A percentile compares a stretch with the other conserved stretches of the same genome.
phyloP scores from a whole-genome alignment of 2,888 invertebrate genomes.

The Prosopocoilus inquinatus region DNA sequence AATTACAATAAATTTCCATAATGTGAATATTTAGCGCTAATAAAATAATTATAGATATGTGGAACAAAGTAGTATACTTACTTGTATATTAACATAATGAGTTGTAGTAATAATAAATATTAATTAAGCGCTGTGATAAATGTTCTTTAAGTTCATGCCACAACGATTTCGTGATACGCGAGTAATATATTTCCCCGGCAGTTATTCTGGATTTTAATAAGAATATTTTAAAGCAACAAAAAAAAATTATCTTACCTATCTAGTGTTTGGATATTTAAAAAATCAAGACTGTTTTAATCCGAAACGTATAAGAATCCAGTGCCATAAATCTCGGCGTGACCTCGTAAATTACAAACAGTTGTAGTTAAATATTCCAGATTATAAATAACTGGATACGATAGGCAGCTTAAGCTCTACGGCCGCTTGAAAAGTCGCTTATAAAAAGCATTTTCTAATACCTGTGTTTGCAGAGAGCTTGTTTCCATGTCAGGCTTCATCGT shows the following conservation, averaged over 20 bases:
- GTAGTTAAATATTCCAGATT: conserved; percentile 54
- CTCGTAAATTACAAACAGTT: conserved; percentile 55
- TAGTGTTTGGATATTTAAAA: conserved; percentile 7
- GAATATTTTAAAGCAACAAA: not conserved
- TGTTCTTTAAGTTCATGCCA: conserved; percentile 8
- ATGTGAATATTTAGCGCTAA: not conserved
- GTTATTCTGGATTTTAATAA: conserved; percentile 1
- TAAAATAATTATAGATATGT: conserved; percentile 3
- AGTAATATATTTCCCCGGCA: not conserved
- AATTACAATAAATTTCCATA: no score
- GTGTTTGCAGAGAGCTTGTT: conserved; percentile 37
- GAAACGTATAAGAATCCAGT: conserved; percentile 52
- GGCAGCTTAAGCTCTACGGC: conserved; percentile 38
- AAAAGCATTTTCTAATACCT: conserved; percentile 53
- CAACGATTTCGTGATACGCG: conserved; percentile 12
- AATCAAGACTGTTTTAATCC: conserved; percentile 46
- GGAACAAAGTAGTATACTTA: conserved; percentile 5
- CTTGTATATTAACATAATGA: conserved; percentile 11
- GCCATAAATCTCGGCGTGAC: conserved; percentile 53
- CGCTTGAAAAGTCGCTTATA: conserved; percentile 35
- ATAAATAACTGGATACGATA: conserved; percentile 53
- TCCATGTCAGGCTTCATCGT: conserved; percentile 30
- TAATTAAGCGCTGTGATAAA: conserved; percentile 15
- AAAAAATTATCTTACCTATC: conserved; percentile 4
- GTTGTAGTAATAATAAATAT: conserved; percentile 14